A percentile compares a stretch with the other conserved stretches of the same genome.
Conservation (phyloP, 2,113 vertebrate species). For the Tyto alba region DNA sequence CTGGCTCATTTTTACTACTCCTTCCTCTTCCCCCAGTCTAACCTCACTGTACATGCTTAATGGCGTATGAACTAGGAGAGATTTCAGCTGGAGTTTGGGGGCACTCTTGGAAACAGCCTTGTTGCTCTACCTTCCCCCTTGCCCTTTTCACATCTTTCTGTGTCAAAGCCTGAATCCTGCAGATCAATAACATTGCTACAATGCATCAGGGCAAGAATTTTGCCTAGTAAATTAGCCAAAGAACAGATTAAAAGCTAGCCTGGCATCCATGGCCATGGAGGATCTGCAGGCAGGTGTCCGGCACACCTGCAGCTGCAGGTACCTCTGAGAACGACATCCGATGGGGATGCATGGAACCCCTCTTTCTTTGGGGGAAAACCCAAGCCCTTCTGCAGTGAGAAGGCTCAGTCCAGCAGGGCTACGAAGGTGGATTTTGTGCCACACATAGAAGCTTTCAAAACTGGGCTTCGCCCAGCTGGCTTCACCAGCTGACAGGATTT, state of each 20-base stretch:
- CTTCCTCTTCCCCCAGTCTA: neutral
- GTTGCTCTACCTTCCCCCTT: neutral
- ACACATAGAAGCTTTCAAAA: neutral
- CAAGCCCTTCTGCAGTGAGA: neutral
- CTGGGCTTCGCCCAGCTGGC: neutral
- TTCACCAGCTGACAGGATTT: neutral
- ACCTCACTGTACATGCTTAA: neutral
- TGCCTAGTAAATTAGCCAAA: neutral
- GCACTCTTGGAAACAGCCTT: neutral
- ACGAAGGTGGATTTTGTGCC: neutral
- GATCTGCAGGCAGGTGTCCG: neutral
- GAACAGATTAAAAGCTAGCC: neutral
- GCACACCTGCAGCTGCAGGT: accelerated
- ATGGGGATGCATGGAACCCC: accelerated
- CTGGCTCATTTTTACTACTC: neutral
- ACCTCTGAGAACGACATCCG: accelerated
- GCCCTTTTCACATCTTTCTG: neutral
- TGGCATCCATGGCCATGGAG: neutral
- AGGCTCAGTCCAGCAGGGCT: neutral
- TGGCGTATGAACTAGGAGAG: accelerated
- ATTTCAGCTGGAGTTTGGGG: neutral
- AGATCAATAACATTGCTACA: neutral
- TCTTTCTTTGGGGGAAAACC: neutral
- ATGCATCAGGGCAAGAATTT: neutral
- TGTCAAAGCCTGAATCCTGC: neutral